Base-by-base conservation (phyloP, 2,113 vertebrate species). In the Uropsilus gracilis region DNA sequence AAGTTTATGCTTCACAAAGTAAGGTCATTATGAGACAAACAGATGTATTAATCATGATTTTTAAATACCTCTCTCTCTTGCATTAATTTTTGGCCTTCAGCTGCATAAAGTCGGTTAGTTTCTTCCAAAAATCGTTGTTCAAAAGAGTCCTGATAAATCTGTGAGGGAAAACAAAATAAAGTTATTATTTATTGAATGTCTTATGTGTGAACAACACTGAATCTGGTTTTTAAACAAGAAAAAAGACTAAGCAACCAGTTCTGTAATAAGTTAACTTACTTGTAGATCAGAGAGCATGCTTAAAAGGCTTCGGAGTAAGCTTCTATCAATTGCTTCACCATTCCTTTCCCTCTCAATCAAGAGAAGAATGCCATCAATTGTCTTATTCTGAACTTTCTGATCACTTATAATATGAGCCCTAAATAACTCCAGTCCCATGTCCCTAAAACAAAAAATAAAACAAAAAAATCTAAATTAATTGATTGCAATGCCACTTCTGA, bases 121-220 rank as follows among this genome's bases (percentile, higher is more conserved):
- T 99, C 99, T 98, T 99, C 99, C 98, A 99, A 98, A 98, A 99
- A 99, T 93, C 99, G 98, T 46, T 99, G 99, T 95, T 99, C 99
- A 75, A 99, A 99, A 92, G 99, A 99, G 98, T 99, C 99, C 97
- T 99, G 99, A 98, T 99, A 99, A 98, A 99, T 99, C 99, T 99
- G 93, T 46, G 77, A 92, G 6, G 0, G 28, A 64, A 75, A 86
- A 84, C 81, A 96, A 85, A 96, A 0, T 84, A 75, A 89, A 89
- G 26, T 80, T 95, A 96, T 22, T 89, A 94, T 71, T 85, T 92
- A 90, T 6, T 86, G 20, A 95, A 90, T 44, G 24, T 48, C 66
- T 34, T 91, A 50, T n/a, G 30, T 18, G n/a, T 37, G 32, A 68
- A 3, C 3, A 94, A 26, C 46, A 93, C 55, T 55, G 59, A 88